Evolutionary conservation across 2,888 invertebrate species (phyloP).

Genomic region (Apodemia zela): DNA sequence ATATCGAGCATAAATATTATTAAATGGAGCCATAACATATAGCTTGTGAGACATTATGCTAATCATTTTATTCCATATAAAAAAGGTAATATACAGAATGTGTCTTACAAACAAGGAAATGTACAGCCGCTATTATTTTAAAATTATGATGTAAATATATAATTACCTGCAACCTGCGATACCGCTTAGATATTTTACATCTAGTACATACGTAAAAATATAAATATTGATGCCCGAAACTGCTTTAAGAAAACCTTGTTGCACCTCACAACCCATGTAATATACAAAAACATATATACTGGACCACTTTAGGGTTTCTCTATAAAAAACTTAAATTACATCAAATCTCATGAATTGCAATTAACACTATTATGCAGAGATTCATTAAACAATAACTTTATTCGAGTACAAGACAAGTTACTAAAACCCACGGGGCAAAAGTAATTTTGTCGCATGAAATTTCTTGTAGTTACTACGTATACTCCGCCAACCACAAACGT

Average conservation of each 20-base stretch:
- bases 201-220: not conserved
- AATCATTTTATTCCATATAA: too few species aligned
- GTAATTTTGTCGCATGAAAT: not conserved
- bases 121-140: too few species aligned
- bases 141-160: too few species aligned
- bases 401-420: not conserved
- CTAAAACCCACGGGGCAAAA: not conserved
- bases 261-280: slow-evolving; percentile 33
- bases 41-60: too few species aligned
- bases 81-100: too few species aligned
- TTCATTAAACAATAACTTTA: slow-evolving; percentile 12
- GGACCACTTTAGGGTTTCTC: slow-evolving; percentile 1
- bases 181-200: too few species aligned
- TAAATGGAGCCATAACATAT: too few species aligned
- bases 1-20: slow-evolving; percentile 1
- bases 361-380: slow-evolving; percentile 12
- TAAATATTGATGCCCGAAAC: not conserved
- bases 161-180: too few species aligned
- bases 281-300: slow-evolving; percentile 22
- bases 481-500: not conserved
- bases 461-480: not conserved
- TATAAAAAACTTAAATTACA: not conserved
- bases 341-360: not conserved
- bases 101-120: too few species aligned
- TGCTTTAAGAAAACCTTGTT: not conserved